Evolutionary conservation across 1,140 invertebrate genomes (phyloP).

Genomic region (Parasteatoda tepidariorum): DNA sequence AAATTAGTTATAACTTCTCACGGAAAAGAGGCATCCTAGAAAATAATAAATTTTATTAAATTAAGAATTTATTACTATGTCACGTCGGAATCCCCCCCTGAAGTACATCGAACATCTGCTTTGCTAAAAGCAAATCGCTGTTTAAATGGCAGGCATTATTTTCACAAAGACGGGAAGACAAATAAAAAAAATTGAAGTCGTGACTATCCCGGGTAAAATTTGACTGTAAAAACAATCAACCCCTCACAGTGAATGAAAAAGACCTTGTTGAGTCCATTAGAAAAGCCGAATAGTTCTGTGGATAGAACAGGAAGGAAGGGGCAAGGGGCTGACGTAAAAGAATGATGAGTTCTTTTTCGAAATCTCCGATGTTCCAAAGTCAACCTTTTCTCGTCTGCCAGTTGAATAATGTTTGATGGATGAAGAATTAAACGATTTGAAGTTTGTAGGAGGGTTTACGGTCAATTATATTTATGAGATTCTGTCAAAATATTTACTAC

Average conservation of each 20-base stretch:
- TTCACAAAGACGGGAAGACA: neutral
- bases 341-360: neutral
- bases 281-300: neutral
- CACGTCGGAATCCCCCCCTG: neutral
- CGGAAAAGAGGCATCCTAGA: too few relatives aligned
- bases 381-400: too few relatives aligned
- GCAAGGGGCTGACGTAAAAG: neutral
- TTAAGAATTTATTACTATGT: neutral
- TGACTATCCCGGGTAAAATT: slow-evolving; percentile 11
- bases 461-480: neutral
- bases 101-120: slow-evolving; percentile 17
- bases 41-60: neutral
- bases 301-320: neutral
- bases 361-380: too few relatives aligned
- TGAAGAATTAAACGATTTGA: slow-evolving; percentile 27
- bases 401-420: slow-evolving; percentile 17
- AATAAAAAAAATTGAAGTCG: too few relatives aligned
- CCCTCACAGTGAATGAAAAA: neutral
- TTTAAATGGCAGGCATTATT: slow-evolving; percentile 14
- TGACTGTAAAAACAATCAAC: slow-evolving; percentile 45
- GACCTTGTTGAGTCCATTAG: slow-evolving; percentile 35
- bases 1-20: too few relatives aligned
- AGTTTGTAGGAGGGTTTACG: slow-evolving; percentile 2
- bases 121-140: slow-evolving; percentile 32
- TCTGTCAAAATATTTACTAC: neutral